phyloP scores from a whole-genome alignment of 2,888 invertebrate genomes.

The Chamaedrilus cognettii region DNA sequence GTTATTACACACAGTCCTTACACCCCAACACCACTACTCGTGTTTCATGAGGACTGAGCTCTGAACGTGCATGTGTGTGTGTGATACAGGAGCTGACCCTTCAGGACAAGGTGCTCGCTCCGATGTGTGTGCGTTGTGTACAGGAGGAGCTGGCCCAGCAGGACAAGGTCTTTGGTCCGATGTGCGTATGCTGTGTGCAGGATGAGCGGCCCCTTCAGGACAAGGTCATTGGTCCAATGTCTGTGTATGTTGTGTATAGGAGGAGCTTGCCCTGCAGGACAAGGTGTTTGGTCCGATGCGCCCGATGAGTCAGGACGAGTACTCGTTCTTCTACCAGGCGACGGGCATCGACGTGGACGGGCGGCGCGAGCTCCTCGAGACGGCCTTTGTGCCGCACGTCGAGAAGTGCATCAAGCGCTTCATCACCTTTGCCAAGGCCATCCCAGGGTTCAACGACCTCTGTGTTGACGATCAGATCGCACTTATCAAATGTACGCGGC shows the following conservation, averaged over 20 bases:
- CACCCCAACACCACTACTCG: too few species aligned
- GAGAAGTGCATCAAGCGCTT: slow-evolving; percentile 48
- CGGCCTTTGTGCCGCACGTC: slow-evolving; percentile 42
- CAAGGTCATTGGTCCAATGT: too few species aligned
- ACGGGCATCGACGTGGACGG: slow-evolving; percentile 57
- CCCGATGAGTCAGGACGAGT: slow-evolving; percentile 47
- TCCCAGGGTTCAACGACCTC: slow-evolving; percentile 52
- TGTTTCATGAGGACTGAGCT: too few species aligned
- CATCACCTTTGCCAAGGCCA: slow-evolving; percentile 50
- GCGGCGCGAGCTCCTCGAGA: slow-evolving; percentile 43
- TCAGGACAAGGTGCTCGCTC: too few species aligned
- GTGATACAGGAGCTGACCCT: too few species aligned
- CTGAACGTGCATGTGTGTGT: too few species aligned
- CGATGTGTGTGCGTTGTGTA: too few species aligned
- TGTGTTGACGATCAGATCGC: slow-evolving; percentile 51
- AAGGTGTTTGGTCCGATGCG: slow-evolving; percentile 50
- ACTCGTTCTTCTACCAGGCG: slow-evolving; percentile 46
- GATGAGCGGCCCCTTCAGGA: too few species aligned
- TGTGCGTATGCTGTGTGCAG: too few species aligned
- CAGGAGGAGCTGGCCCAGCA: too few species aligned
- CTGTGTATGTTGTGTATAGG: neutral
- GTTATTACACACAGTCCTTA: too few species aligned
- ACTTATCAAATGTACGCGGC: slow-evolving; percentile 49
- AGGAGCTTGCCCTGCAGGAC: slow-evolving; percentile 30
- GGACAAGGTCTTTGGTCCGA: too few species aligned